A percentile compares a stretch with the other conserved stretches of the same genome.
These are phyloP conservation scores for Sorex araneus DNA, from an alignment of 2,113 vertebrate genomes.

Conservation along the genomic window DNA sequence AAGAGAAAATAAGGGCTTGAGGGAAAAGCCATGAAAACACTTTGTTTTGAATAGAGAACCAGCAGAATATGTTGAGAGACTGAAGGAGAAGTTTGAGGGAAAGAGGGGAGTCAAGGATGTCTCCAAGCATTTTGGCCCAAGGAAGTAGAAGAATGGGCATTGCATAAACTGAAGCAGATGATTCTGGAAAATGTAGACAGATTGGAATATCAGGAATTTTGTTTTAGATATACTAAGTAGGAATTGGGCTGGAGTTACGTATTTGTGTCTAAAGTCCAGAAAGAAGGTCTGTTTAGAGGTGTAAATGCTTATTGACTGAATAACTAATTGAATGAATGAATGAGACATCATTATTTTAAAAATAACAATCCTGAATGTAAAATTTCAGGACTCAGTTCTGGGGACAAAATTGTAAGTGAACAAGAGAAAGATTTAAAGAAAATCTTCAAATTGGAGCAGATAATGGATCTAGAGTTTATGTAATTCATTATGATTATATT, in stretches of 20 bases:
- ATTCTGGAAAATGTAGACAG: not conserved
- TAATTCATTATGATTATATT: not conserved
- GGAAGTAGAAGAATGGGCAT: not conserved
- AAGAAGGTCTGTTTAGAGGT: not conserved
- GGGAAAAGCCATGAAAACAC: not conserved
- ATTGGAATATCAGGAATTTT: not conserved
- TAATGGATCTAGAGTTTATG: not conserved
- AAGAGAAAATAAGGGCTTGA: not conserved
- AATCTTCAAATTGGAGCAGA: not conserved
- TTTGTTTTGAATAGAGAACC: not conserved
- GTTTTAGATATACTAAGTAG: not conserved
- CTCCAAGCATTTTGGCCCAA: not conserved
- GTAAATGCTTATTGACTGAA: slow-evolving; percentile 1
- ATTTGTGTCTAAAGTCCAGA: not conserved
- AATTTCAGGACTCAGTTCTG: not conserved
- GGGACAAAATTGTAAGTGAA: not conserved
- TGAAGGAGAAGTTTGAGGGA: not conserved
- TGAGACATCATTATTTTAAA: slow-evolving; percentile 25
- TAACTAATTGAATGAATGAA: not conserved
- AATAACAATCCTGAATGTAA: slow-evolving; percentile 28
- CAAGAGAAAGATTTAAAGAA: slow-evolving; percentile 34
- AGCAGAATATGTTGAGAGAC: not conserved
- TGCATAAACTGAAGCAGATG: not conserved
- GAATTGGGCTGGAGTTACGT: not conserved
- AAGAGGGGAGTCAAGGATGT: not conserved